Conservation (phyloP, 2,113 vertebrate species). For the Aegithalos caudatus region DNA sequence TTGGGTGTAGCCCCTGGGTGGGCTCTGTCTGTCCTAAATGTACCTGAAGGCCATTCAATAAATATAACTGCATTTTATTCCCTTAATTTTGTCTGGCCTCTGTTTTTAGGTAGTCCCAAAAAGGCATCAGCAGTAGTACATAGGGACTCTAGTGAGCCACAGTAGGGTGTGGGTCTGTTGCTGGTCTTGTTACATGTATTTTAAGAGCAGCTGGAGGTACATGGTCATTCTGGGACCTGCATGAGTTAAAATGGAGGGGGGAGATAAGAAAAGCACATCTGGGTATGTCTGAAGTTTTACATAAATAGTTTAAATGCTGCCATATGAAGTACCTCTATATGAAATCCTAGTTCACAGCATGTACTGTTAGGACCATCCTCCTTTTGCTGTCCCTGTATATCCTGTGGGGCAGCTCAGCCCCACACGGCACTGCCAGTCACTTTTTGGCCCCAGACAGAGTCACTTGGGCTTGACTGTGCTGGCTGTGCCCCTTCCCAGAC, state of each 20-base stretch:
- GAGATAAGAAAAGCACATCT: not conserved
- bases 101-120: not conserved
- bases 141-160: not conserved
- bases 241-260: not conserved
- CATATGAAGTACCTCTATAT: not conserved
- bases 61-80: not conserved
- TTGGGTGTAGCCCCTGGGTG: not conserved
- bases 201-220: not conserved
- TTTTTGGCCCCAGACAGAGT: fast-evolving
- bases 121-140: not conserved
- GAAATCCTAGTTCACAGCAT: not conserved
- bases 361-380: not conserved
- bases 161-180: not conserved
- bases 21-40: not conserved
- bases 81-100: not conserved
- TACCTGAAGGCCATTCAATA: not conserved
- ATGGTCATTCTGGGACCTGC: not conserved
- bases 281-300: not conserved
- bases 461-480: no score
- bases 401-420: not conserved
- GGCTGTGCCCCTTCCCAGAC: not conserved
- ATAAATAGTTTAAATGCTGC: not conserved
- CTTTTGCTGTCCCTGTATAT: not conserved
- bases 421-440: fast-evolving
- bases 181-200: not conserved